Conservation (phyloP, 2,797 vertebrate genomes). For the Champsocephalus esox region DNA sequence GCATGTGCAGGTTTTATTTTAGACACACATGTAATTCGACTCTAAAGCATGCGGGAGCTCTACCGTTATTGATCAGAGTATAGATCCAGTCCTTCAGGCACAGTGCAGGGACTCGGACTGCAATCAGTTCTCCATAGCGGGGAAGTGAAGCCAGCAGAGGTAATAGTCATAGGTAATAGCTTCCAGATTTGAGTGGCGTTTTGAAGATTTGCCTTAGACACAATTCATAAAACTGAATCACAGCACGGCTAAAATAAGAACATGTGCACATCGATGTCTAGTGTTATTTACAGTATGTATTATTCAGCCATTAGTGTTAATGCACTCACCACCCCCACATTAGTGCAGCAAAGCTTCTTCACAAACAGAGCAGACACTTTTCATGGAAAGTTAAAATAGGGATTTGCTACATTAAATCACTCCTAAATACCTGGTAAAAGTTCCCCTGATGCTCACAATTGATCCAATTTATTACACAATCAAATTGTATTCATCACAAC, state of each 20-base stretch:
- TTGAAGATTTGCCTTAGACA: constrained; percentile 11
- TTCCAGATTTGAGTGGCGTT: constrained; percentile 24
- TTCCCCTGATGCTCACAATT: not conserved
- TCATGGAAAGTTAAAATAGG: not conserved
- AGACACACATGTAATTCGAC: not conserved
- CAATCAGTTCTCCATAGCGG: constrained; percentile 22
- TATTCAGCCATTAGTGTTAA: constrained; percentile 6
- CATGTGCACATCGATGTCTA: not conserved
- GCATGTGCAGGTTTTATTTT: not conserved
- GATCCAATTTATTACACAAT: no score
- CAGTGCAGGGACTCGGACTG: constrained; percentile 33
- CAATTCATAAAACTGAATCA: constrained; percentile 27
- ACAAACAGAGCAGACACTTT: constrained; percentile 4
- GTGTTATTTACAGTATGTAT: constrained; percentile 19
- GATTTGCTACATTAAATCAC: not conserved
- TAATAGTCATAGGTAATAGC: constrained; percentile 21
- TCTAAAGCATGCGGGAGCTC: not conserved
- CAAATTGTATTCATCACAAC: no score
- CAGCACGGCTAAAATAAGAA: constrained; percentile 25
- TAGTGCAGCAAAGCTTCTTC: constrained; percentile 17
- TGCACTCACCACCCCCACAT: constrained; percentile 1
- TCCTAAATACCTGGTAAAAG: not conserved
- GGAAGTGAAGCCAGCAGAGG: constrained; percentile 23
- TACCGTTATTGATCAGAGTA: constrained; percentile 54
- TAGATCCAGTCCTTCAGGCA: constrained; percentile 41